Evolutionary conservation across 2,888 invertebrate species (phyloP).

Genomic region (Polietes domitor): DNA sequence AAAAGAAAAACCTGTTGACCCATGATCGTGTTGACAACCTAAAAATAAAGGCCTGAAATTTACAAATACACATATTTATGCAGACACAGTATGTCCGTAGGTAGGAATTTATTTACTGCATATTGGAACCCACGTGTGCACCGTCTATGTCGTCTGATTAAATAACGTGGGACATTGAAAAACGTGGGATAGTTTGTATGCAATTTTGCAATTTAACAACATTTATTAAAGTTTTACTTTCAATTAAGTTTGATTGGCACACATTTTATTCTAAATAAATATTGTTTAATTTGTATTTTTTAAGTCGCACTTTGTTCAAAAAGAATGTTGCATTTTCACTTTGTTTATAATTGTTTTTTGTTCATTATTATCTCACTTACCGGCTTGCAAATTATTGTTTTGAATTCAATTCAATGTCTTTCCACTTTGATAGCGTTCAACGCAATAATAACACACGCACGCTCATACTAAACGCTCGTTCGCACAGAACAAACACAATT

Average conservation of each 20-base stretch:
- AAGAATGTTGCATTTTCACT: background rate
- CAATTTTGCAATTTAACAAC: too few species aligned
- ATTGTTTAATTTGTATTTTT: background rate
- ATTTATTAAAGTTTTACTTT: background rate
- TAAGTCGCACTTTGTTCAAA: background rate
- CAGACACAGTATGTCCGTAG: background rate
- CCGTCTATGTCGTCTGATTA: background rate
- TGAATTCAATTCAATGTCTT: background rate
- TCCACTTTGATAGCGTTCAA: background rate
- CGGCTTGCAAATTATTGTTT: conserved; percentile 13
- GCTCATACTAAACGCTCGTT: background rate
- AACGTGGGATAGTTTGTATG: background rate
- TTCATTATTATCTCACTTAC: background rate
- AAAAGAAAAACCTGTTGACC: conserved; percentile 27
- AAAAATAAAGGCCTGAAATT: background rate
- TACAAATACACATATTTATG: background rate
- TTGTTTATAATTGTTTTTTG: background rate
- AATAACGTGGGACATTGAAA: too few species aligned
- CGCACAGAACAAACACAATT: background rate
- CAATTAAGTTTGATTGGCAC: background rate
- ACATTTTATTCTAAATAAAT: background rate
- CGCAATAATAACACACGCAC: background rate
- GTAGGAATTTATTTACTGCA: too few species aligned
- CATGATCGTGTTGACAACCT: background rate
- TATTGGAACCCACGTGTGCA: conserved; percentile 5